phyloP scores from a whole-genome alignment of 2,888 invertebrate species.

The Candidula unifasciata region DNA sequence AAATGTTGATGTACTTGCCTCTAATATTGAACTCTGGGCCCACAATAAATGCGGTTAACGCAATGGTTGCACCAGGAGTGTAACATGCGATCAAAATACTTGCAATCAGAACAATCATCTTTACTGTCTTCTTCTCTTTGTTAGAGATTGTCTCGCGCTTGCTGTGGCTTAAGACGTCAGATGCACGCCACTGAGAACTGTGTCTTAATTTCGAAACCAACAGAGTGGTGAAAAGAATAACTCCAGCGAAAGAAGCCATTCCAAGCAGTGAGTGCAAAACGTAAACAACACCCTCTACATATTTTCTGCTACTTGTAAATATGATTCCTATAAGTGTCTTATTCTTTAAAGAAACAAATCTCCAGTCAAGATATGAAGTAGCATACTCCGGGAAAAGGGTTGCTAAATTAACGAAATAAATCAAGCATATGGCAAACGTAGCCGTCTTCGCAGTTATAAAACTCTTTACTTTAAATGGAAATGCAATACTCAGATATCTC shows the following conservation, averaged over 20 bases:
- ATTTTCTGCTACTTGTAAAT: neutral
- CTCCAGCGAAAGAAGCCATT: neutral
- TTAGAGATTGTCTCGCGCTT: neutral
- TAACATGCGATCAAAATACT: neutral
- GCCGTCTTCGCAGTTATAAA: neutral
- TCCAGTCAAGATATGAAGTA: neutral
- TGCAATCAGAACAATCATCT: slow-evolving; percentile 7
- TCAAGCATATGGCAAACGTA: neutral
- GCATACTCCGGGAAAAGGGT: neutral
- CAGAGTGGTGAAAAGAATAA: slow-evolving; percentile 2
- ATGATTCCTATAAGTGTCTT: neutral
- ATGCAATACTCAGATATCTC: neutral
- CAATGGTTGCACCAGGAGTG: neutral
- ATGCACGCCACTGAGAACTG: neutral
- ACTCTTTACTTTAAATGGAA: slow-evolving; percentile 10
- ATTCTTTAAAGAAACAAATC: neutral
- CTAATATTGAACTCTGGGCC: neutral
- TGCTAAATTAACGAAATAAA: neutral
- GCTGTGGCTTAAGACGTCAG: neutral
- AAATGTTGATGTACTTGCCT: slow-evolving; percentile 2
- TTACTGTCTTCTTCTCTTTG: neutral
- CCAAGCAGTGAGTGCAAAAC: neutral
- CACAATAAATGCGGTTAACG: neutral
- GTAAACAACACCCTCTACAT: neutral
- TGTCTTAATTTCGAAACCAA: neutral